Evolutionary conservation across 2,888 invertebrate genomes (phyloP).

Genomic region (Nemotelus pantherinus): DNA sequence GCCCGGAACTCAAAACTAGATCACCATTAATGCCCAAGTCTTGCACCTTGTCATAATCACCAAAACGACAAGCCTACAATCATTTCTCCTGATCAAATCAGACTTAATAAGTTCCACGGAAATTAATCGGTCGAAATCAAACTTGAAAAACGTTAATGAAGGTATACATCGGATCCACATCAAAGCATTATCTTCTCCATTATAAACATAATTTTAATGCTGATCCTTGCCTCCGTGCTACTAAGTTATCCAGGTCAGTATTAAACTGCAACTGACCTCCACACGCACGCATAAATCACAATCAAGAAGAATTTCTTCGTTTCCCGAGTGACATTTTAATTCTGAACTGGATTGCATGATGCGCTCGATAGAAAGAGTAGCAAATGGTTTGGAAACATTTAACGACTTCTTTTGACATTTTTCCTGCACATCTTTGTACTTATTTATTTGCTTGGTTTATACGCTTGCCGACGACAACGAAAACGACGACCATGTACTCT

Average conservation of each 20-base stretch:
- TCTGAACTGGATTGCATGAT: neutral
- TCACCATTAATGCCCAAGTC: too few species aligned
- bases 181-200: constrained; percentile 34
- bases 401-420: constrained; percentile 44
- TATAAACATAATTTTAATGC: constrained; percentile 19
- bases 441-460: constrained; percentile 14
- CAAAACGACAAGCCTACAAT: too few species aligned
- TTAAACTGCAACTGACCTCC: neutral
- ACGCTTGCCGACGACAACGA: neutral
- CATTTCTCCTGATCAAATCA: too few species aligned
- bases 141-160: neutral
- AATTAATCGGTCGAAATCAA: constrained; percentile 5
- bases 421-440: neutral
- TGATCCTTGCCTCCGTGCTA: neutral
- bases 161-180: constrained; percentile 12
- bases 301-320: constrained; percentile 18
- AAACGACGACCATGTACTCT: constrained; percentile 21
- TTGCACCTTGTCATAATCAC: too few species aligned
- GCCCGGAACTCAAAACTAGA: too few species aligned
- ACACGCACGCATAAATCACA: constrained; percentile 22
- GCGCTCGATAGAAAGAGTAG: constrained; percentile 19
- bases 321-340: constrained; percentile 24
- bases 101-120: neutral
- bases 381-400: constrained; percentile 44
- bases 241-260: neutral